A percentile compares a stretch with the other conserved stretches of the same genome.
phyloP scores from a whole-genome alignment of 2,797 vertebrate genomes.

The Parauchenoglanis punctatus region DNA sequence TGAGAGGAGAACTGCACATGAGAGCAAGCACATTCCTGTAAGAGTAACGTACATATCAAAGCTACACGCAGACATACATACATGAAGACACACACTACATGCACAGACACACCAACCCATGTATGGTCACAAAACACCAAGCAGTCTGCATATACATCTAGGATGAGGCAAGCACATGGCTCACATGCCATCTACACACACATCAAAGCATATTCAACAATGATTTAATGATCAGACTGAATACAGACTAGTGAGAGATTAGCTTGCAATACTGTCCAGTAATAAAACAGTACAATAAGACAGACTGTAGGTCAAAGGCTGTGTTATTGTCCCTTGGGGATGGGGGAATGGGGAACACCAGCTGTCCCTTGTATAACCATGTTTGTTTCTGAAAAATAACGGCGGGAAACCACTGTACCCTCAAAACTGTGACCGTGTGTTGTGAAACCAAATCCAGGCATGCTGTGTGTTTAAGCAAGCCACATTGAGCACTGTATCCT shows the following conservation, averaged over 20 bases:
- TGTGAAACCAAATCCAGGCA: conserved; percentile 20
- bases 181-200: background rate
- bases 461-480: conserved; percentile 25
- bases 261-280: background rate
- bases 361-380: conserved; percentile 13
- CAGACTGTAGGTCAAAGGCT: conserved; percentile 26
- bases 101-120: conserved; percentile 2
- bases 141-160: background rate
- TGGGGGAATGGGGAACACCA: conserved; percentile 6
- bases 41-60: conserved; percentile 2
- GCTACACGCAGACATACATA: conserved; percentile 5
- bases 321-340: conserved; percentile 33
- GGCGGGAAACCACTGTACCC: conserved; percentile 15
- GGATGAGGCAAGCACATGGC: conserved; percentile 20
- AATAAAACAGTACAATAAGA: conserved; percentile 17
- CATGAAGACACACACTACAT: background rate
- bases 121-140: background rate
- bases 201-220: background rate
- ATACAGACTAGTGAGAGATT: background rate
- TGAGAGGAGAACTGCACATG: background rate
- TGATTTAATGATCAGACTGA: background rate
- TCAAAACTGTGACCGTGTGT: background rate
- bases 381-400: conserved; percentile 22
- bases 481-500: conserved; percentile 40
- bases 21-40: conserved; percentile 8